Evolutionary conservation across 2,113 vertebrate genomes (phyloP).

Genomic region (Catharus fuscescens): DNA sequence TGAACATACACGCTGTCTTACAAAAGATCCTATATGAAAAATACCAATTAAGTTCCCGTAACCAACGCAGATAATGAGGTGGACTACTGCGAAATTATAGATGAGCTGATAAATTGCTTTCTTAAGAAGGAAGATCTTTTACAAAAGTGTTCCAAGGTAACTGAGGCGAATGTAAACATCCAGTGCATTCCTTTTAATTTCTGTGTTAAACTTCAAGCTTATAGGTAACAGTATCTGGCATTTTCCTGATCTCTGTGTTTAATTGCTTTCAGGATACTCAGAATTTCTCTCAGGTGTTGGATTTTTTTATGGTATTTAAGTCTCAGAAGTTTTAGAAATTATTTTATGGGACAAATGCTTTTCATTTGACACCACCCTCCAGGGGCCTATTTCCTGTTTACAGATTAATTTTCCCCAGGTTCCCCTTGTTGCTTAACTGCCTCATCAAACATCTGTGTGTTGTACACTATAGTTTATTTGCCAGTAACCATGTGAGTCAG

Average conservation of each 20-base stretch:
- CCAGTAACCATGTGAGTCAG: slow-evolving; percentile 21
- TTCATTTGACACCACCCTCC: not conserved
- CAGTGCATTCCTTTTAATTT: not conserved
- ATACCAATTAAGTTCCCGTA: slow-evolving; percentile 19
- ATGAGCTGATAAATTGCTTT: not conserved
- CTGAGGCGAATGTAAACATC: not conserved
- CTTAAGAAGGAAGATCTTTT: not conserved
- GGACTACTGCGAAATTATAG: not conserved
- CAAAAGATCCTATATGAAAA: not conserved
- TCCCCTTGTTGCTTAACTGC: not conserved
- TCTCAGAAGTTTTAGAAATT: not conserved
- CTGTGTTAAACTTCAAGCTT: not conserved
- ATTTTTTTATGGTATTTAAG: not conserved
- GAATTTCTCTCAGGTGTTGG: not conserved
- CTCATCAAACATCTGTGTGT: not conserved
- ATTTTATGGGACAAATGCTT: not conserved
- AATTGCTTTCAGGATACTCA: not conserved
- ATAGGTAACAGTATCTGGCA: not conserved
- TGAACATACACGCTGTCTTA: not conserved
- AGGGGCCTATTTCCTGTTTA: not conserved
- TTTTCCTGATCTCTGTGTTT: not conserved
- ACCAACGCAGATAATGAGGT: not conserved
- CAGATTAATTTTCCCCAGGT: not conserved
- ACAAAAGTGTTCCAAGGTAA: not conserved
- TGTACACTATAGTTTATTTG: not conserved